These are phyloP conservation scores for Xanthia togata DNA, from an alignment of 2,888 invertebrate species.

Conservation along the genomic window DNA sequence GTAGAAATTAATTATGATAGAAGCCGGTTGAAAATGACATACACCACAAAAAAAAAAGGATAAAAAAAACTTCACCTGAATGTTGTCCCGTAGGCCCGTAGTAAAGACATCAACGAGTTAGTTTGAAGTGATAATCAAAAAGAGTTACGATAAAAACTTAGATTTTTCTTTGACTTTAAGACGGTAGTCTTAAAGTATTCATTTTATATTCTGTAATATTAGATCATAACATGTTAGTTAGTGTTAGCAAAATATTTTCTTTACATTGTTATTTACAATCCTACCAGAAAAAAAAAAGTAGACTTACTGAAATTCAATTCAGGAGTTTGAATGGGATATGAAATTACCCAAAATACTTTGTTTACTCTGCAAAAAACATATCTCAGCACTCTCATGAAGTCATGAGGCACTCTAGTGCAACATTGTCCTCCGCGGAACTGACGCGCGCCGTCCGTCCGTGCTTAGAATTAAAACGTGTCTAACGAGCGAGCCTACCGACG, in stretches of 20 bases:
- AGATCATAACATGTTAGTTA: background rate
- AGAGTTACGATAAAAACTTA: background rate
- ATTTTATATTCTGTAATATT: background rate
- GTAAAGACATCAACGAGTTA: slow-evolving; percentile 77
- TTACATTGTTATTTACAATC: background rate
- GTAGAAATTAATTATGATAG: background rate
- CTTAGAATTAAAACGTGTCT: slow-evolving; percentile 60
- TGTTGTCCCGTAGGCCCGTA: slow-evolving; percentile 32
- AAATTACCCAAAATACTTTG: background rate
- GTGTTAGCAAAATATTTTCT: background rate
- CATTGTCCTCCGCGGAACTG: slow-evolving; percentile 21
- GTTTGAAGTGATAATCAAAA: background rate
- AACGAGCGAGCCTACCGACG: slow-evolving; percentile 70
- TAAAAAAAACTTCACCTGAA: background rate
- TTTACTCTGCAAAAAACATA: slow-evolving; percentile 9
- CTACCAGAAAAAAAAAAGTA: background rate
- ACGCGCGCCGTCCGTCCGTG: slow-evolving; percentile 31
- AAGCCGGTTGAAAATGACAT: background rate
- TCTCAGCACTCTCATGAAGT: too few relatives aligned
- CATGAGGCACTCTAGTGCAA: slow-evolving; percentile 19
- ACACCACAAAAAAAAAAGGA: too few relatives aligned
- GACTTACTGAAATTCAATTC: background rate
- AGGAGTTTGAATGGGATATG: background rate
- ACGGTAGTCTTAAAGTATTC: background rate
- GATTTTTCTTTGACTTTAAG: background rate